phyloP scores from a whole-genome alignment of 2,888 invertebrate genomes.

The Papilio protenor region DNA sequence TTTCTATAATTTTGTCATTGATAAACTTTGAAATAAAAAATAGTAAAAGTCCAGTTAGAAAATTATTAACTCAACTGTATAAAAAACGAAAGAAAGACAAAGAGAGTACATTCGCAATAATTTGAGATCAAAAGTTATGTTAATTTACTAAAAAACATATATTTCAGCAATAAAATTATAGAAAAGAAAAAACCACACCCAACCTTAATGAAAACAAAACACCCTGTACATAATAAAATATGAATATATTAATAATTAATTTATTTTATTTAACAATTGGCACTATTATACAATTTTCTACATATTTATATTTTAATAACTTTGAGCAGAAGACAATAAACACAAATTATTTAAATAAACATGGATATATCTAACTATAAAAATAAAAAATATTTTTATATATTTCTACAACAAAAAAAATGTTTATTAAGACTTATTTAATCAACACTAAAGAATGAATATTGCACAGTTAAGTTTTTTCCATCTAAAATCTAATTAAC shows the following conservation, averaged over 20 bases:
- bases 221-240: background rate
- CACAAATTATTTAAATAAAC: background rate
- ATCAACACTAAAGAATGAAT: background rate
- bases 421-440: background rate
- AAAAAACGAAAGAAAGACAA: background rate
- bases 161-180: background rate
- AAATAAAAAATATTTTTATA: background rate
- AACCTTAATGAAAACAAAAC: background rate
- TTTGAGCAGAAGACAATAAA: conserved; percentile 32
- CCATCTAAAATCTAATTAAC: background rate
- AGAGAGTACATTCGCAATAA: background rate
- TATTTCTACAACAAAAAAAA: background rate
- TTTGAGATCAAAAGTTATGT: background rate
- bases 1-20: background rate
- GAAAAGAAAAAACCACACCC: background rate
- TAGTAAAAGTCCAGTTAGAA: background rate
- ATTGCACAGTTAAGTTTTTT: conserved; percentile 9
- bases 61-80: background rate
- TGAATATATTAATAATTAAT: background rate
- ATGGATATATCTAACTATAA: background rate
- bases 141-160: background rate
- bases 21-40: background rate
- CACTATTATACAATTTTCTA: conserved; percentile 6
- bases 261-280: conserved; percentile 9
- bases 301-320: background rate